Evolutionary conservation across 1,140 invertebrate species (phyloP).

Genomic region (Dendrolimus punctatus): DNA sequence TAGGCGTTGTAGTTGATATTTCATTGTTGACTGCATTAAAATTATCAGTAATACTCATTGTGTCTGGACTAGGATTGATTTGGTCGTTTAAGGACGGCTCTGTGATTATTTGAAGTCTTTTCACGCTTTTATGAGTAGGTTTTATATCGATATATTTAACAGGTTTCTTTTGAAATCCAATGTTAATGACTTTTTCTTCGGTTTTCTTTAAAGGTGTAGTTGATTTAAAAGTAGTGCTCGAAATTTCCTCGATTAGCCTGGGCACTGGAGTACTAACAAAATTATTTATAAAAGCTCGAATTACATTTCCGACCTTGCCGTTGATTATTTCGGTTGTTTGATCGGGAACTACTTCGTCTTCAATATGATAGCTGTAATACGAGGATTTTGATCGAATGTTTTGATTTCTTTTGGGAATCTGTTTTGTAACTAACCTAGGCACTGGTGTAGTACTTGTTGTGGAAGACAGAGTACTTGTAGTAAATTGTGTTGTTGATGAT

Average conservation of each 20-base stretch:
- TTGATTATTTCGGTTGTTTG: conserved; percentile 59
- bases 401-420: conserved; percentile 13
- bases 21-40: conserved; percentile 17
- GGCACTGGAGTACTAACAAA: conserved; percentile 30
- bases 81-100: conserved; percentile 25
- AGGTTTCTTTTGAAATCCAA: conserved; percentile 52
- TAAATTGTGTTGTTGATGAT: conserved; percentile 20
- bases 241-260: conserved; percentile 20
- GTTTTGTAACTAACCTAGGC: conserved; percentile 5
- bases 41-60: conserved; percentile 14
- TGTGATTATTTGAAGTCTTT: conserved; percentile 48
- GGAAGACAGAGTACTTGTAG: conserved; percentile 19
- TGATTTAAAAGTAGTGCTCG: conserved; percentile 21
- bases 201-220: conserved; percentile 14
- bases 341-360: conserved; percentile 42
- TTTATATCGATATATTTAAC: conserved; percentile 36
- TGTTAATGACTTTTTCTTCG: conserved; percentile 46
- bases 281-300: conserved; percentile 55
- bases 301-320: conserved; percentile 46
- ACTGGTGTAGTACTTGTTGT: too few relatives aligned
- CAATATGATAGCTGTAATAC: conserved; percentile 48
- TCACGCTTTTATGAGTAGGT: conserved; percentile 33
- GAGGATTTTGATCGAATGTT: conserved; percentile 30
- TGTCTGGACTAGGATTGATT: too few relatives aligned
- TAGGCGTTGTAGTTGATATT: conserved; percentile 14